phyloP scores from a whole-genome alignment of 2,888 invertebrate genomes.

The Stenoptilia bipunctidactyla region DNA sequence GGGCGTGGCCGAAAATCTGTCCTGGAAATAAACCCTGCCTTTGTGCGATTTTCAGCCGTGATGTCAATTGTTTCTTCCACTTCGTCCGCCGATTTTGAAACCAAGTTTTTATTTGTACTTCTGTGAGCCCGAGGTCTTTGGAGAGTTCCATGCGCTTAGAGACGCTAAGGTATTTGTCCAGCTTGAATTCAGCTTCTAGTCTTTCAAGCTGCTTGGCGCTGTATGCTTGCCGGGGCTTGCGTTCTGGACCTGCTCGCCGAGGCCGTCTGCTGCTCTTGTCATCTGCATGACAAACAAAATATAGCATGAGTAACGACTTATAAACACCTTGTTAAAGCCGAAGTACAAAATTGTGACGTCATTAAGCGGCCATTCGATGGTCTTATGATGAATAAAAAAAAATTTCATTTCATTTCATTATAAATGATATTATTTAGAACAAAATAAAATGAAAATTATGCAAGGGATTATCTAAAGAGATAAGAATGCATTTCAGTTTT shows the following conservation, averaged over 20 bases:
- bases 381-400: too few species aligned
- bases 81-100: slow-evolving; percentile 96
- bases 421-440: too few species aligned
- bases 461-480: too few species aligned
- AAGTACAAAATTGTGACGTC: too few species aligned
- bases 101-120: slow-evolving; percentile 98
- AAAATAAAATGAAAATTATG: too few species aligned
- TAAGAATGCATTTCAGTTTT: too few species aligned
- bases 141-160: slow-evolving; percentile 95
- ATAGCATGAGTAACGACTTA: too few species aligned
- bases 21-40: slow-evolving; percentile 83
- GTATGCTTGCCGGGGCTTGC: slow-evolving; percentile 97
- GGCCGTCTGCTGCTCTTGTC: slow-evolving; percentile 86
- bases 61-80: slow-evolving; percentile 97
- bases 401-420: too few species aligned
- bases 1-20: slow-evolving; percentile 74
- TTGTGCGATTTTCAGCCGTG: slow-evolving; percentile 89
- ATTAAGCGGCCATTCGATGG: too few species aligned
- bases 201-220: slow-evolving; percentile 93
- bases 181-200: slow-evolving; percentile 93
- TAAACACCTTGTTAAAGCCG: too few species aligned
- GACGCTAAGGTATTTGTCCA: slow-evolving; percentile 96
- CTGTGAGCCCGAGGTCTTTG: slow-evolving; percentile 87
- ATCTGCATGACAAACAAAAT: slow-evolving; percentile 56
- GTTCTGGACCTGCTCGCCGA: slow-evolving; percentile 88